These are phyloP conservation scores for Odontesthes bonariensis DNA, from an alignment of 2,113 vertebrate genomes.

Conservation along the genomic window DNA sequence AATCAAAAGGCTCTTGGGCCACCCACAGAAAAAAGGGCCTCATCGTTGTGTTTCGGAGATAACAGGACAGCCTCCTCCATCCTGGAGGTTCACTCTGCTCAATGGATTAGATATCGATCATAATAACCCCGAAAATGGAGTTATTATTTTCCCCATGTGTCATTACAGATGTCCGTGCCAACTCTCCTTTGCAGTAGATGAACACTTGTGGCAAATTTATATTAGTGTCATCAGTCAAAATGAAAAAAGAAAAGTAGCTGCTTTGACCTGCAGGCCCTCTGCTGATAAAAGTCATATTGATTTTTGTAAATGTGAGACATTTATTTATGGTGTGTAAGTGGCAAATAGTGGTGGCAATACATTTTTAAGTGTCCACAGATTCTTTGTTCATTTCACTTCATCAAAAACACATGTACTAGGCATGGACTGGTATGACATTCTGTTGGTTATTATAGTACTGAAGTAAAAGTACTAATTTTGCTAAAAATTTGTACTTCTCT, in stretches of 20 bases:
- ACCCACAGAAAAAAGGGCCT: slow-evolving; percentile 83
- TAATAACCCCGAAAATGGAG: slow-evolving; percentile 67
- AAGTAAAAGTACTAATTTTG: not conserved
- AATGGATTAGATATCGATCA: slow-evolving; percentile 86
- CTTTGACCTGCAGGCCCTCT: slow-evolving; percentile 32
- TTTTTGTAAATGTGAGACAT: slow-evolving; percentile 2
- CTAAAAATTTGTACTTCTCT: too few relatives aligned
- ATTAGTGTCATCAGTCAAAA: slow-evolving; percentile 54
- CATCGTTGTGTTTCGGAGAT: slow-evolving; percentile 87
- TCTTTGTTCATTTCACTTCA: not conserved
- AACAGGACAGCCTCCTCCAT: slow-evolving; percentile 82
- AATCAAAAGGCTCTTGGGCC: slow-evolving; percentile 85
- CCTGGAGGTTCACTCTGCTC: slow-evolving; percentile 48
- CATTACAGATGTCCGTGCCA: slow-evolving; percentile 42
- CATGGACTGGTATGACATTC: too few relatives aligned
- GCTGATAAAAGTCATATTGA: slow-evolving; percentile 31
- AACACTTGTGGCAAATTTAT: slow-evolving; percentile 60
- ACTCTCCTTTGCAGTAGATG: slow-evolving; percentile 19
- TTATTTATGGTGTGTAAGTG: slow-evolving; percentile 14
- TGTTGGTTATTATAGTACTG: too few relatives aligned
- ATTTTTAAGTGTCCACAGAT: not conserved
- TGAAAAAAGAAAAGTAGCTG: slow-evolving; percentile 16
- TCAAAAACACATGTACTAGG: not conserved
- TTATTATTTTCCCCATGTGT: slow-evolving; percentile 66
- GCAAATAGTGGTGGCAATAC: not conserved